A percentile compares a stretch with the other conserved stretches of the same genome.
Conservation (phyloP, 2,797 vertebrate genomes). For the Oreochromis grahami region DNA sequence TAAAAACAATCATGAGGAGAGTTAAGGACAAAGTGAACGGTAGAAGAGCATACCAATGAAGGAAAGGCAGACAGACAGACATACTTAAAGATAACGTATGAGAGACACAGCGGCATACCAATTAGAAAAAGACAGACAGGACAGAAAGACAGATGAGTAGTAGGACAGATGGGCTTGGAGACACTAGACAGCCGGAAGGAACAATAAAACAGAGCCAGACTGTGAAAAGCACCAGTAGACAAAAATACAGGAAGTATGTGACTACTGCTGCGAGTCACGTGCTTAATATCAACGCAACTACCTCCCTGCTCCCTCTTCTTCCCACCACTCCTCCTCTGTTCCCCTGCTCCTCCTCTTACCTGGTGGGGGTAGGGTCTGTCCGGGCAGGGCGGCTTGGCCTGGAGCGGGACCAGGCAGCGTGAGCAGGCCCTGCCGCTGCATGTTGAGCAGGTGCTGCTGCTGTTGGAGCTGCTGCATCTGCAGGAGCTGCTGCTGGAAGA, state of each 20-base stretch:
- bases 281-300: background rate
- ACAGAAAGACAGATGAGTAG: background rate
- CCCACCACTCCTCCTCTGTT: background rate
- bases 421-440: slow-evolving; percentile 99
- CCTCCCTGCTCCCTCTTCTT: background rate
- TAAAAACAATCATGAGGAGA: slow-evolving; percentile 56
- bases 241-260: slow-evolving; percentile 40
- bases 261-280: slow-evolving; percentile 22
- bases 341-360: slow-evolving; percentile 72
- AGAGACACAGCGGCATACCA: slow-evolving; percentile 46
- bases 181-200: background rate
- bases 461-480: slow-evolving; percentile 99
- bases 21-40: slow-evolving; percentile 56
- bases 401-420: slow-evolving; percentile 83
- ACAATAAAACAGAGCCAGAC: background rate
- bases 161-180: background rate
- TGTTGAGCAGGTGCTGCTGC: slow-evolving; percentile 98
- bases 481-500: slow-evolving; percentile 99
- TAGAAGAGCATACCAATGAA: slow-evolving; percentile 60
- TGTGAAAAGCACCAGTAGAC: slow-evolving; percentile 4
- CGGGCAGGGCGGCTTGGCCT: slow-evolving; percentile 90
- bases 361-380: slow-evolving; percentile 92
- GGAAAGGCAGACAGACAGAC: slow-evolving; percentile 48
- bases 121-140: slow-evolving; percentile 44
- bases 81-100: slow-evolving; percentile 50